Percentiles rank a stretch among this genome's conserved stretches.
Conservation (phyloP, 37 sponge, comb jelly and placozoan genomes). For the Lycopodina hypogea region DNA sequence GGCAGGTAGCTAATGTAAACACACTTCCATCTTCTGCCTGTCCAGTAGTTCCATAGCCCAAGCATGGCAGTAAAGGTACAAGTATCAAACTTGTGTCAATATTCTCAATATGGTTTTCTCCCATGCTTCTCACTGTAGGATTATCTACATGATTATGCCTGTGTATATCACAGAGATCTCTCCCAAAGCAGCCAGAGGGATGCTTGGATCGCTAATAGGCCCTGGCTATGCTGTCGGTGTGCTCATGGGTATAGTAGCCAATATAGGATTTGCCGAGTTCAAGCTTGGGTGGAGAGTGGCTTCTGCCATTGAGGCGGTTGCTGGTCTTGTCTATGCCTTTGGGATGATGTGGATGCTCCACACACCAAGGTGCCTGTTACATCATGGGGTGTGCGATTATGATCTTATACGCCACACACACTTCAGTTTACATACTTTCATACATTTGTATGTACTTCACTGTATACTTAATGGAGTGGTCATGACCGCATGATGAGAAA, state of each 20-base stretch:
- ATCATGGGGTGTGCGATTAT: too few species aligned
- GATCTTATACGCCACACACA: not conserved
- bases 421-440: not conserved
- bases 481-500: too few species aligned
- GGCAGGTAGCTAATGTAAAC: too few species aligned
- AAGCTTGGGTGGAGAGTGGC: conserved; percentile 10
- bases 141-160: conserved; percentile 16
- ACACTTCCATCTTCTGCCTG: too few species aligned
- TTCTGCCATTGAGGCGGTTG: not conserved
- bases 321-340: not conserved
- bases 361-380: conserved; percentile 6
- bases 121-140: too few species aligned
- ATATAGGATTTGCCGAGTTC: not conserved
- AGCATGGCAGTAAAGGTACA: too few species aligned
- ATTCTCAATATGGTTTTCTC: not conserved
- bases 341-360: conserved; percentile 5
- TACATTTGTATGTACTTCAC: too few species aligned
- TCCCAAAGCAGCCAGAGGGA: conserved; percentile 7
- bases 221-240: not conserved
- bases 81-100: not conserved
- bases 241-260: not conserved
- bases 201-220: not conserved
- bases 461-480: too few species aligned
- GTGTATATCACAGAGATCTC: conserved; percentile 4
- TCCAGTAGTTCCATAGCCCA: too few species aligned